A percentile compares a stretch with the other conserved stretches of the same genome.
Conservation (phyloP, 2,113 vertebrate species). For the Salvelinus namaycush region DNA sequence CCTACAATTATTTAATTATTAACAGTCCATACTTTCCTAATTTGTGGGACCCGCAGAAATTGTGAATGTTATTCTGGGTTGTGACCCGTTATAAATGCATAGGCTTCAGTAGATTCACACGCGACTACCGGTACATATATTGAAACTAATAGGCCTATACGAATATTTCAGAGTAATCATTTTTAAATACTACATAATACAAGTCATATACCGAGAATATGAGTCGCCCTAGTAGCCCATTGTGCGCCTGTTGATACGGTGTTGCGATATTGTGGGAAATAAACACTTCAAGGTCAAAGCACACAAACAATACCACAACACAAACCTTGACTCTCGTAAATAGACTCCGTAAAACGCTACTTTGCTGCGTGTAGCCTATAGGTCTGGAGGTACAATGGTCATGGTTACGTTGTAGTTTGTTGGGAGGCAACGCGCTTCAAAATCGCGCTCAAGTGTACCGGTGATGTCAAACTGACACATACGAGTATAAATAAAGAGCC, state of each 20-base stretch:
- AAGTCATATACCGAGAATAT: neutral
- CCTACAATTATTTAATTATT: neutral
- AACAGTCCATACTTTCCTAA: neutral
- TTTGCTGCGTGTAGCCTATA: neutral
- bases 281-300: conserved; percentile 63
- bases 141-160: neutral
- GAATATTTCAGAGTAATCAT: neutral
- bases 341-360: neutral
- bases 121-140: neutral
- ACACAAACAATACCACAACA: conserved; percentile 38
- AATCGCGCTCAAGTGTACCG: conserved; percentile 50
- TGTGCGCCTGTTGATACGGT: conserved; percentile 53
- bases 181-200: neutral
- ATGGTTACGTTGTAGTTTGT: conserved; percentile 50
- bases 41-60: neutral
- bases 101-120: too few species aligned
- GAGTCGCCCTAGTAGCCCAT: neutral
- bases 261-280: conserved; percentile 18
- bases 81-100: neutral
- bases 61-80: neutral
- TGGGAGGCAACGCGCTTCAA: conserved; percentile 45
- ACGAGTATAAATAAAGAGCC: conserved; percentile 24
- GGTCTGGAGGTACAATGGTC: neutral
- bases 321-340: conserved; percentile 41
- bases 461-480: conserved; percentile 13